Evolutionary conservation across 2,888 invertebrate species (phyloP).

Genomic region (Myathropa florea): DNA sequence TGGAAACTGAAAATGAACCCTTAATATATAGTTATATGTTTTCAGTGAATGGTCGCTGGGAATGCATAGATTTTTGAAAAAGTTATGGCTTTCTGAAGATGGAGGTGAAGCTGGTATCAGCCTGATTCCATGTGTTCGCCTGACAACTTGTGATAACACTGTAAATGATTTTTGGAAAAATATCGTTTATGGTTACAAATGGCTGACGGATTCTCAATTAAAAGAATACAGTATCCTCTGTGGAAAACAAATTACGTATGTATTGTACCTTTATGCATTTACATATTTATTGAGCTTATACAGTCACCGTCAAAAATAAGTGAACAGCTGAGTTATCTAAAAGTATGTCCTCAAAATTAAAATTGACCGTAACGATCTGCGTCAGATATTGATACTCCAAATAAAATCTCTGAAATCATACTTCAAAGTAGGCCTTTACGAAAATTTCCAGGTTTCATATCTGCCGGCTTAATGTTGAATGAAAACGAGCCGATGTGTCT

Average conservation of each 20-base stretch:
- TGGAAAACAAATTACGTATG: conserved; percentile 79
- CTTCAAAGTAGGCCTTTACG: no score
- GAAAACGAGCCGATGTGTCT: no score
- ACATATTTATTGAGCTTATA: background rate
- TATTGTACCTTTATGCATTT: background rate
- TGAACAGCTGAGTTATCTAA: no score
- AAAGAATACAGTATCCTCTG: conserved; percentile 77
- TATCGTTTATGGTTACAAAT: conserved; percentile 80
- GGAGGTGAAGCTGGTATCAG: conserved; percentile 81
- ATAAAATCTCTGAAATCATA: no score
- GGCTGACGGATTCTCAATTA: conserved; percentile 77
- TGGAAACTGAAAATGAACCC: background rate
- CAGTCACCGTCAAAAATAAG: background rate
- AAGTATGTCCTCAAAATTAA: no score
- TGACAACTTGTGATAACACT: conserved; percentile 76
- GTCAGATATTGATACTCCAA: no score
- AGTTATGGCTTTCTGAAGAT: conserved; percentile 84
- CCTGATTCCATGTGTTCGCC: conserved; percentile 80
- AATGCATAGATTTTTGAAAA: conserved; percentile 83
- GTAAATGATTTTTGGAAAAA: conserved; percentile 80
- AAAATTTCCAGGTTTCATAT: no score
- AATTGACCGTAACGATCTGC: no score
- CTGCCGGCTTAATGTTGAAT: no score
- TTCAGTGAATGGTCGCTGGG: conserved; percentile 85
- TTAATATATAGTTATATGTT: conserved; percentile 35